A percentile compares a stretch with the other conserved stretches of the same genome.
phyloP scores from a whole-genome alignment of 2,888 invertebrate genomes.

The Brachyptera risi region DNA sequence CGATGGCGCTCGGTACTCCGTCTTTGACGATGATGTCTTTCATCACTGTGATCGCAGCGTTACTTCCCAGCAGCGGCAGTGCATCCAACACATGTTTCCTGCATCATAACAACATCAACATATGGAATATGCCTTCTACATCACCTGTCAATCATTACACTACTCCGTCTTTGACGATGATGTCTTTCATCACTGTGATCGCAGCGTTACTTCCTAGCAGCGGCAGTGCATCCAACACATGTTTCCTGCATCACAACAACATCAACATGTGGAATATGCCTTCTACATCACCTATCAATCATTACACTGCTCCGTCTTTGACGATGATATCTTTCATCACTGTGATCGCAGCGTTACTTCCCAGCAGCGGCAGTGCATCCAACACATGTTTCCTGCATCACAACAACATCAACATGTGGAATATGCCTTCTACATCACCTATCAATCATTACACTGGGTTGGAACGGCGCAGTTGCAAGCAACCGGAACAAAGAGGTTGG shows the following conservation, averaged over 20 bases:
- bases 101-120: slow-evolving; percentile 38
- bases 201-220: slow-evolving; percentile 81
- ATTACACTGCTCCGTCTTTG: slow-evolving; percentile 55
- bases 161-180: slow-evolving; percentile 62
- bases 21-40: slow-evolving; percentile 69
- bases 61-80: slow-evolving; percentile 79
- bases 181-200: slow-evolving; percentile 76
- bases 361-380: slow-evolving; percentile 83
- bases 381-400: slow-evolving; percentile 67
- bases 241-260: slow-evolving; percentile 57
- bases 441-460: too few species aligned
- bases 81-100: slow-evolving; percentile 82
- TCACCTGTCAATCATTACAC: too few species aligned
- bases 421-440: too few species aligned
- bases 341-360: slow-evolving; percentile 74
- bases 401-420: slow-evolving; percentile 21
- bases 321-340: slow-evolving; percentile 80
- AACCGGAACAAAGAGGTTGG: too few species aligned
- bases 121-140: background rate
- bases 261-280: background rate
- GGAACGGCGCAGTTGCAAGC: too few species aligned
- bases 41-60: slow-evolving; percentile 77
- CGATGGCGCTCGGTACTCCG: slow-evolving; percentile 58
- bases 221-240: slow-evolving; percentile 79
- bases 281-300: too few species aligned